Evolutionary conservation across 2,888 invertebrate genomes (phyloP), one percentile per base, ranked within the genome.

Genomic region (Entomobrya multifasciata): DNA sequence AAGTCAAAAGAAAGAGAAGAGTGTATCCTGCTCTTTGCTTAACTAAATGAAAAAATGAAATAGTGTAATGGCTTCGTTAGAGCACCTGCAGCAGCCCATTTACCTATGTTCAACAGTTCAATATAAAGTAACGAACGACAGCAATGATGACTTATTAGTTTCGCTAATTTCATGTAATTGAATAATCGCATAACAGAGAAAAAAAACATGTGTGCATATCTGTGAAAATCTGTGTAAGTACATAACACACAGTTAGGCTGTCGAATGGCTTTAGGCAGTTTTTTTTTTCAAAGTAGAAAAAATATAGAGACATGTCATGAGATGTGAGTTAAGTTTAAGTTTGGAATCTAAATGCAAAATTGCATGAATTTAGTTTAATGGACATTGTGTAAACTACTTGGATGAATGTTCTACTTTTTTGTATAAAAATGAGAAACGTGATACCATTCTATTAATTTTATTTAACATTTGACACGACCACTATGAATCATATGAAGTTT

Each of bases 71-170:
- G 65, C 65, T 70, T 70, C 70, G 70, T 70, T 70, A 47, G 25
- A 49, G 25, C 70, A 44, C 8, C 25, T 25, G 11, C 36, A 65
- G 41, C 65, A n/a, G n/a, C n/a, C n/a, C n/a, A n/a, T n/a, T n/a
- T n/a, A 60, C 22, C 52, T 11, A 22, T 77, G 44, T 17, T 8
- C 20, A 10, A 17, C n/a, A n/a, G 55, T 44, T 30, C 13, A 60
- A 41, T 36, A 5, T 17, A 36, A 27, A n/a, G n/a, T 25, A 17
- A 62, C 41, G 30, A 65, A 65, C 49, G 55, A 52, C 81, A 81
- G 36, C 65, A 27, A 74, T 76, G 76, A 83, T 83, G 83, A 83
- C 76, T 83, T 83, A 83, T 83, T 76, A 76, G 83, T 25, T 76
- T 47, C 20, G 76, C 83, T 83, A 83, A 77, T 77, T 77, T 77